Evolutionary conservation across 2,888 invertebrate species (phyloP).

Genomic region (Ischnus inquisitorius): DNA sequence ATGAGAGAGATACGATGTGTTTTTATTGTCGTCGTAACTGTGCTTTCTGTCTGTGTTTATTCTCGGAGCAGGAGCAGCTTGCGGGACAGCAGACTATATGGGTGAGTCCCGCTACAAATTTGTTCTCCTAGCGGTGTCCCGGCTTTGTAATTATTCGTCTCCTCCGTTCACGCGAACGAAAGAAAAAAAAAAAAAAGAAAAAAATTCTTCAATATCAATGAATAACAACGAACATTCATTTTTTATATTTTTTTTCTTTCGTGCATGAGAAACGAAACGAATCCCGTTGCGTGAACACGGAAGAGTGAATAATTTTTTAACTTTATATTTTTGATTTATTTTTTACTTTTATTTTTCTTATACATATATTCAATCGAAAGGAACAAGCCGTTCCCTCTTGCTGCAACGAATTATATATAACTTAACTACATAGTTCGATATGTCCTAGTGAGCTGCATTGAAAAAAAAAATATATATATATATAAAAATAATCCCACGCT

Average conservation of each 20-base stretch:
- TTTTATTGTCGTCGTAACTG: slow-evolving; percentile 76
- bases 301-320: slow-evolving; percentile 42
- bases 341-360: slow-evolving; percentile 15
- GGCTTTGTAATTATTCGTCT: slow-evolving; percentile 76
- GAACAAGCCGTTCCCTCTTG: slow-evolving; percentile 35
- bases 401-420: slow-evolving; percentile 44
- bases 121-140: slow-evolving; percentile 76
- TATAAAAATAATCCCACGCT: slow-evolving; percentile 66
- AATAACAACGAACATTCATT: slow-evolving; percentile 19
- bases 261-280: slow-evolving; percentile 74
- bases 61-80: slow-evolving; percentile 92
- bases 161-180: slow-evolving; percentile 38
- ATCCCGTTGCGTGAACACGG: slow-evolving; percentile 57
- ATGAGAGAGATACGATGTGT: slow-evolving; percentile 43
- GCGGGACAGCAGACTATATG: slow-evolving; percentile 96
- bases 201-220: slow-evolving; percentile 9
- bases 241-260: slow-evolving; percentile 50
- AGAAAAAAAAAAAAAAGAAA: background rate
- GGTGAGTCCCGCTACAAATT: slow-evolving; percentile 87
- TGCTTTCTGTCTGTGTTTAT: slow-evolving; percentile 81
- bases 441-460: slow-evolving; percentile 55
- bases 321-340: no score
- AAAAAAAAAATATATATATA: no score
- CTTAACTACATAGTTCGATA: slow-evolving; percentile 41
- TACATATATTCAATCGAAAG: slow-evolving; percentile 32